Evolutionary conservation across 2,888 invertebrate genomes (phyloP).

Genomic region (Malthinus flaveolus): DNA sequence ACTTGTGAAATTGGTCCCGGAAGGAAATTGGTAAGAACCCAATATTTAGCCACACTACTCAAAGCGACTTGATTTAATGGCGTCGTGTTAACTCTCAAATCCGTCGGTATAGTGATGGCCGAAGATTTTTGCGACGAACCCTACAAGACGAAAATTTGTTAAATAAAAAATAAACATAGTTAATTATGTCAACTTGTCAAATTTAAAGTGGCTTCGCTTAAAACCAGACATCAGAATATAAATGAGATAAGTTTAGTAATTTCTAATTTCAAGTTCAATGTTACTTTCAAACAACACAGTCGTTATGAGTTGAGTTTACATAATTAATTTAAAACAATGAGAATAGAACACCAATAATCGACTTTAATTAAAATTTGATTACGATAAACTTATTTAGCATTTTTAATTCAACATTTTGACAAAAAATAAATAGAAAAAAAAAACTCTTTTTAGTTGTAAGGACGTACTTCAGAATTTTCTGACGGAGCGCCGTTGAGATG

Average conservation of each 20-base stretch:
- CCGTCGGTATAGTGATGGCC: constrained; percentile 62
- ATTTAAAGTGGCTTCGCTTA: not conserved
- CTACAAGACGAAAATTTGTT: not conserved
- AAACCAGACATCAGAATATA: not conserved
- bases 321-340: too few relatives aligned
- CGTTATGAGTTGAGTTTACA: too few relatives aligned
- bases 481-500: constrained; percentile 59
- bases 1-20: constrained; percentile 78
- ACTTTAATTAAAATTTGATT: too few relatives aligned
- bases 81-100: constrained; percentile 65
- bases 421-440: constrained; percentile 1
- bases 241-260: not conserved
- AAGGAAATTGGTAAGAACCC: constrained; percentile 81
- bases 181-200: not conserved
- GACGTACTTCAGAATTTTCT: constrained; percentile 36
- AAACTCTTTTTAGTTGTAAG: constrained; percentile 1
- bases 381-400: not conserved
- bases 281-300: not conserved
- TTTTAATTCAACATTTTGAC: constrained; percentile 13
- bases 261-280: constrained; percentile 5
- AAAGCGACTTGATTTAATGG: constrained; percentile 70
- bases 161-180: not conserved
- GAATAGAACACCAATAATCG: too few relatives aligned
- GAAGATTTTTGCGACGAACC: constrained; percentile 46
- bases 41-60: constrained; percentile 79